Evolutionary conservation across 23 tunicate species (phyloP), one percentile per base, ranked within the genome.

Genomic region (Styela plicata): DNA sequence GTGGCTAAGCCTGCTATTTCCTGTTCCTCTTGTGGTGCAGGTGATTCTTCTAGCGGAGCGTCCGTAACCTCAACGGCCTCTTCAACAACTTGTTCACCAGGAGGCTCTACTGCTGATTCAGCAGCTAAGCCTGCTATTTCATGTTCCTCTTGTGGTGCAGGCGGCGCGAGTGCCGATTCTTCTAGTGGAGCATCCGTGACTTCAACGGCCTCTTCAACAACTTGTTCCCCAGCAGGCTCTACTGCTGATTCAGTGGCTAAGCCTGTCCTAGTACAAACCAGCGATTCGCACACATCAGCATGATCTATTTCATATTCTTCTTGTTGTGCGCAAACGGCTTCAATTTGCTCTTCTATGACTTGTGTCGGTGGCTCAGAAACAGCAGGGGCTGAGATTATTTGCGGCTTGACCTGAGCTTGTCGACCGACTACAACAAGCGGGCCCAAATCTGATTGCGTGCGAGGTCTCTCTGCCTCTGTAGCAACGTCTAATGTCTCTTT

Each of bases 171-270:
- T 20, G 85, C 77, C 0, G 78, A 23, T 25, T 19, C 1, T 68
- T 31, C 31, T 19, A 24, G 65, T 62, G n/a, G n/a, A n/a, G n/a
- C n/a, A n/a, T n/a, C n/a, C n/a, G n/a, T n/a, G n/a, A n/a, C n/a
- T 5, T 7, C 71, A 22, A 22, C 24, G 22, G 71, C 19, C 31
- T 1, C 85, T 17, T 24, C 85, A 1, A 37, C 79, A 22, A 67
- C 1, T 28, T 44, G 57, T 73, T 52, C 80, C 22, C 18, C 85
- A 34, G 82, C 69, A n/a, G 88, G 44, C 36, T 84, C 76, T 66
- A 64, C 88, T 7, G 69, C 69, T 17, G 79, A 33, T 2, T 1
- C 83, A 13, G 20, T 31, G 5, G 30, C 76, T 28, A 57, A 36
- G 19, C 33, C 69, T 31, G 66, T 29, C 30, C 24, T 67, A 24